Conservation (phyloP, 1,140 invertebrate species). For the Diachasma alloeum region DNA sequence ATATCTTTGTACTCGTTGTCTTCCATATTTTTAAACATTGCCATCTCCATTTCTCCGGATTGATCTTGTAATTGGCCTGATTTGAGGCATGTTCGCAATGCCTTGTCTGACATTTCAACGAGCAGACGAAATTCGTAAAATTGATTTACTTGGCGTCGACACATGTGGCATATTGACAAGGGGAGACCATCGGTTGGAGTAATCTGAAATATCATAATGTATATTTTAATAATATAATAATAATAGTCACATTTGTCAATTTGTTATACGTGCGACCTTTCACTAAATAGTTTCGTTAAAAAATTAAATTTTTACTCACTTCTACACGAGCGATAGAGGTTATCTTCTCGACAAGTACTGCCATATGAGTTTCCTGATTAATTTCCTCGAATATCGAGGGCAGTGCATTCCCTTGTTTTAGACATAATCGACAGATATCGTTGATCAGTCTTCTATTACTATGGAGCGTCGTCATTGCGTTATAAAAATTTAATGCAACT, state of each 20-base stretch:
- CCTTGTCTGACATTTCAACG: constrained; percentile 45
- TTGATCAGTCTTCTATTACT: constrained; percentile 29
- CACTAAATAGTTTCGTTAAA: neutral
- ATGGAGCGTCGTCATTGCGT: neutral
- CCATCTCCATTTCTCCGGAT: constrained; percentile 25
- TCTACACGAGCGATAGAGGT: constrained; percentile 42
- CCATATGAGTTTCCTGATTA: constrained; percentile 4
- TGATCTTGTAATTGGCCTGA: constrained; percentile 17
- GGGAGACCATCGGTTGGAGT: constrained; percentile 39
- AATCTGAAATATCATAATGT: constrained; percentile 34
- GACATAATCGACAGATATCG: constrained; percentile 46
- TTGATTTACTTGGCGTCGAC: constrained; percentile 40
- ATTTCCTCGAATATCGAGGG: constrained; percentile 31
- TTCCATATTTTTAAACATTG: neutral
- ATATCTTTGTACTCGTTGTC: constrained; percentile 29
- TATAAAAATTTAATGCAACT: neutral
- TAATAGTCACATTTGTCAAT: constrained; percentile 17
- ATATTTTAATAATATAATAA: no score
- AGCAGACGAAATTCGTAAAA: constrained; percentile 44
- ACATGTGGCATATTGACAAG: constrained; percentile 38
- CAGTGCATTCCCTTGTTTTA: constrained; percentile 39
- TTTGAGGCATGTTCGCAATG: constrained; percentile 38
- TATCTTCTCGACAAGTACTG: constrained; percentile 38
- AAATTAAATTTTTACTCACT: constrained; percentile 28
- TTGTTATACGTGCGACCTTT: constrained; percentile 9